Conservation (phyloP, 2,888 invertebrate species). For the Matsumyia berberina region DNA sequence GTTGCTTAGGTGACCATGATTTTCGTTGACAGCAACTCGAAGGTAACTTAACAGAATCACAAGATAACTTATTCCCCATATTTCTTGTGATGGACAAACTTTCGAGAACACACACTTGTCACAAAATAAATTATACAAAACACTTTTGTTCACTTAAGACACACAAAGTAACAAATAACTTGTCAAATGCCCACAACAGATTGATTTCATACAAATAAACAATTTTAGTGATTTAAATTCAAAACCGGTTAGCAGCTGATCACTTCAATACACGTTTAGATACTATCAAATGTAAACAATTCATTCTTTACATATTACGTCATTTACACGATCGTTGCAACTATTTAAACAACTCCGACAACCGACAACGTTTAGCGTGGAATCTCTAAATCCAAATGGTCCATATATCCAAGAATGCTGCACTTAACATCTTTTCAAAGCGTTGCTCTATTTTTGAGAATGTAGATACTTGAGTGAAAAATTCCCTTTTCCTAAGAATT, state of each 20-base stretch:
- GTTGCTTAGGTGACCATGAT: slow-evolving; percentile 60
- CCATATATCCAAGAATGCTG: neutral
- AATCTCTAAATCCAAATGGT: slow-evolving; percentile 7
- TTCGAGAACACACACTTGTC: neutral
- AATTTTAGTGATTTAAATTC: slow-evolving; percentile 25
- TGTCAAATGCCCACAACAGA: slow-evolving; percentile 11
- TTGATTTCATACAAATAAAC: slow-evolving; percentile 25
- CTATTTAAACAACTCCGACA: neutral
- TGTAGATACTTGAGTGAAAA: neutral
- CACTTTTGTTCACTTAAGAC: neutral
- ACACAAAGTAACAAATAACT: slow-evolving; percentile 8
- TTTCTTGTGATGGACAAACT: too few species aligned
- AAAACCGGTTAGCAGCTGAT: slow-evolving; percentile 70
- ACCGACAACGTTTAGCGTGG: neutral
- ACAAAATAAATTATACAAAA: slow-evolving; percentile 1
- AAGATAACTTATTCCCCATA: slow-evolving; percentile 62
- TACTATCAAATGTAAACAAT: slow-evolving; percentile 59
- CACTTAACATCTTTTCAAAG: slow-evolving; percentile 1
- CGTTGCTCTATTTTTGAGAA: neutral
- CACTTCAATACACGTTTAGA: slow-evolving; percentile 9
- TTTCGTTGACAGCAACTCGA: slow-evolving; percentile 39
- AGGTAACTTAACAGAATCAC: slow-evolving; percentile 21
- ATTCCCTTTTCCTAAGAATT: slow-evolving; percentile 21
- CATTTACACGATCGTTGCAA: slow-evolving; percentile 22
- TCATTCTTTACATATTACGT: slow-evolving; percentile 62